Evolutionary conservation across 2,888 invertebrate species (phyloP), one percentile per base, ranked within the genome.

Genomic region (Pseudanteris insignis): DNA sequence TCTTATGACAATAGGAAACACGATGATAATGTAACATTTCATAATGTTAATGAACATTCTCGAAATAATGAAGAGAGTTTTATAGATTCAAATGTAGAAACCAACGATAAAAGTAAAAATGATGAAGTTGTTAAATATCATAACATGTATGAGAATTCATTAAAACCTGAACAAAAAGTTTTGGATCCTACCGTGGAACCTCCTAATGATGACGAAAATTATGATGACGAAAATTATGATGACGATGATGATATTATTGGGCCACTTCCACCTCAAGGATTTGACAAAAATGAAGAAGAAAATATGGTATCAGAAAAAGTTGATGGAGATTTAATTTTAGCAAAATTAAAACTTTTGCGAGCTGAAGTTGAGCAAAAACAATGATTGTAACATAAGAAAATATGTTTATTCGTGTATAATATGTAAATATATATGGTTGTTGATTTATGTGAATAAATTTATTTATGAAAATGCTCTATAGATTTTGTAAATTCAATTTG

Each of bases 241-340:
- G 41, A 41, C 2, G 32, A 41, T 54, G 30, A 55, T 28, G 47
- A 63, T 9, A 7, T 59, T 4, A 64, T 63, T 25, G 67, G 62
- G 32, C 64, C 64, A 3, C 50, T 74, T 11, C 72, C 72, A 29
- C 67, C 65, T 26, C 13, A 3, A 14, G 32, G 26, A 9, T 8
- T 2, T 33, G 33, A 18, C 8, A 8, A 18, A 28, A 1, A 10
- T 24, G 30, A 18, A 15, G 1, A 11, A 26, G 30, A 18, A 15
- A 26, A 1, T 15, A 2, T 1, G 24, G 10, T 36, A n/a, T 18
- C 34, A 0, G 11, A 33, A 9, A 3, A 38, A 2, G 29, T 30
- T 7, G 8, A 5, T n/a, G 28, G 12, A 12, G 57, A 57, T 28
- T 29, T 57, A 50, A 44, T 67, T 40, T 40, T 60, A 44, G 64